Base-by-base conservation (phyloP, 2,797 vertebrate species). In the Halcyon leucocephala region DNA sequence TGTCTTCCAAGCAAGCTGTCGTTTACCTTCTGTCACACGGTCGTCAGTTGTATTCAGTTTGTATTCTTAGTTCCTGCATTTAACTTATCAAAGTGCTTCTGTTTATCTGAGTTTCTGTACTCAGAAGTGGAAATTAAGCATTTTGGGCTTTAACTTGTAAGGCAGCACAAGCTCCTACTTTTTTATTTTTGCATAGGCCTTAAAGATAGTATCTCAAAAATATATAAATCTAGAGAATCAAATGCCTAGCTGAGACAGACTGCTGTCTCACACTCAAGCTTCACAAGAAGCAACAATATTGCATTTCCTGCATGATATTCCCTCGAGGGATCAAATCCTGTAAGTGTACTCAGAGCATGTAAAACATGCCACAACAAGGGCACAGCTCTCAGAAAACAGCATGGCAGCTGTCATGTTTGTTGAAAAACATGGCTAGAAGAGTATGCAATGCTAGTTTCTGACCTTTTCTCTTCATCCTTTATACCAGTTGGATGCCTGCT, bases 321-420 rank as follows among this genome's bases (percentile, higher is more conserved):
- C 80, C 90, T 54, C 0, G 5, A 83, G 80, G 82, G 37, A 54
- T 33, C 0, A 3, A 33, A n/a, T 86, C n/a, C 73, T 65, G 76
- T 66, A 78, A 49, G 26, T 67, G 67, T 74, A 74, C 61, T 91
- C 41, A 10, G 31, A 88, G 71, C 76, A 64, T 93, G 90, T 86
- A 93, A 70, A 90, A 83, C 92, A 76, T 3, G 17, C 14, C 49
- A 54, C 0, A 2, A 66, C 71, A 88, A 83, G 58, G 76, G 33
- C 82, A 82, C 58, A 42, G 54, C 33, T 84, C 69, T 35, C 77
- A 39, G 31, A 51, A 44, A 95, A 28, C 80, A 76, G 24, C 76
- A 39, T 72, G 85, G 91, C 84, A 91, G 69, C 85, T 96, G 91
- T 94, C 58, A 33, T 70, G 58, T 94, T 93, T 79, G n/a, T 58